Evolutionary conservation across 2,113 vertebrate species (phyloP).

Genomic region (Menura novaehollandiae): DNA sequence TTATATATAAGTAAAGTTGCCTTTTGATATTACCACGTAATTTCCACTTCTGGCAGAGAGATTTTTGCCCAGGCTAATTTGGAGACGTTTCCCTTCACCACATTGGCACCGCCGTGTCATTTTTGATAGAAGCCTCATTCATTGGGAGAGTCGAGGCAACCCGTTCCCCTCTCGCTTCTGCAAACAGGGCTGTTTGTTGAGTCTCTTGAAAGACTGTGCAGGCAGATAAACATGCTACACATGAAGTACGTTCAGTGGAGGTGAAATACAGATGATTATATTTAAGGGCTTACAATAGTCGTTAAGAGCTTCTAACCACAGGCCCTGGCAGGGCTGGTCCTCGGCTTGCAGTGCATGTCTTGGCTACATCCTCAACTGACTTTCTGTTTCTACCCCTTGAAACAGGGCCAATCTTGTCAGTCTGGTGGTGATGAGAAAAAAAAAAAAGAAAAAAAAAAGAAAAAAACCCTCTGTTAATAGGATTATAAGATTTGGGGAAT

Average conservation of each 20-base stretch:
- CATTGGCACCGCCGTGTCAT: conserved; percentile 1
- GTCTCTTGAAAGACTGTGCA: not conserved
- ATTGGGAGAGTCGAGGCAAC: not conserved
- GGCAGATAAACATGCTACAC: conserved; percentile 56
- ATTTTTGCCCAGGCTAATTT: conserved; percentile 51
- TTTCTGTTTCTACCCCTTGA: conserved; percentile 66
- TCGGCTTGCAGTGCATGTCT: conserved; percentile 38
- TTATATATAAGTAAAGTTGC: conserved; percentile 61
- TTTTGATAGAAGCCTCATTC: conserved; percentile 67
- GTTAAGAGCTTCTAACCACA: conserved; percentile 82
- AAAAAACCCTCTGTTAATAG: conserved; percentile 70
- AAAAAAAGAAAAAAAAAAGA: accelerated
- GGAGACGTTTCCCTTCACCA: conserved; percentile 41
- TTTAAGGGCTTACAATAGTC: conserved; percentile 81
- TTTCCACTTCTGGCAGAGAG: conserved; percentile 71
- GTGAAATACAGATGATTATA: conserved; percentile 75
- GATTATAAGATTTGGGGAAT: conserved; percentile 77
- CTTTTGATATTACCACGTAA: conserved; percentile 71
- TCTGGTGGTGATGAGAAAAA: conserved; percentile 19
- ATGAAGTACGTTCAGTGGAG: conserved; percentile 71
- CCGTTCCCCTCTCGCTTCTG: not conserved
- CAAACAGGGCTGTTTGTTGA: conserved; percentile 62
- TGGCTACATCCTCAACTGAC: conserved; percentile 58
- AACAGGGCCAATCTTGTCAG: conserved; percentile 69
- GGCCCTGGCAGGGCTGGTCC: conserved; percentile 45